These are phyloP conservation scores for Dipodomys stephensi DNA, from an alignment of 2,113 vertebrate species.

Conservation along the genomic window DNA sequence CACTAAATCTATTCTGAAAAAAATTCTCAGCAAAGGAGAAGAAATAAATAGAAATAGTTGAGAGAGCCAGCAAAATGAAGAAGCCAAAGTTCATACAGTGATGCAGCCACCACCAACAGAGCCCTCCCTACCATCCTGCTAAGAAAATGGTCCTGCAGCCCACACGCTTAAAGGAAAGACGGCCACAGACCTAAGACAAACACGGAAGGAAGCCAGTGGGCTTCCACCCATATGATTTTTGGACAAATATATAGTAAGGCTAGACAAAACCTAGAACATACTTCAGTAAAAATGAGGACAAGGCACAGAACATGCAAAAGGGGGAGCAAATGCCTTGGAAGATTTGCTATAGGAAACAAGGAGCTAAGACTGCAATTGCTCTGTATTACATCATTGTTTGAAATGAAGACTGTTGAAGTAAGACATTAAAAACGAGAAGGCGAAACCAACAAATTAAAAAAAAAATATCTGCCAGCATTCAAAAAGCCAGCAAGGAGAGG, in stretches of 20 bases:
- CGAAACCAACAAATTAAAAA: not conserved
- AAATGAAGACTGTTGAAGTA: slow-evolving; percentile 28
- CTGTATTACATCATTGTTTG: not conserved
- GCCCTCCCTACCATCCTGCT: not conserved
- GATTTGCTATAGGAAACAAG: slow-evolving; percentile 54
- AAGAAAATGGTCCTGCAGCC: not conserved
- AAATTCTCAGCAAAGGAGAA: not conserved
- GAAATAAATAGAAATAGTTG: not conserved
- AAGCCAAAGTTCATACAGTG: not conserved
- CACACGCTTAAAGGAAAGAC: slow-evolving; percentile 34
- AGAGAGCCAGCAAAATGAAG: slow-evolving; percentile 5
- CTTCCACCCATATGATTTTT: slow-evolving; percentile 63
- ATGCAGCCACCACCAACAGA: not conserved
- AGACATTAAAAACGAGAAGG: slow-evolving; percentile 3
- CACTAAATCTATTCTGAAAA: not conserved
- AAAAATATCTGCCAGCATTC: not conserved
- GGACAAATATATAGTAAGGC: slow-evolving; percentile 29
- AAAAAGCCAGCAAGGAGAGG: not conserved
- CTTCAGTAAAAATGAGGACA: slow-evolving; percentile 47
- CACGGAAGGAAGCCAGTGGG: slow-evolving; percentile 51
- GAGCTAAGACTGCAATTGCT: not conserved
- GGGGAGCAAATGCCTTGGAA: not conserved
- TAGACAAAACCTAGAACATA: slow-evolving; percentile 53
- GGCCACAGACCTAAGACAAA: slow-evolving; percentile 46
- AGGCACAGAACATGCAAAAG: slow-evolving; percentile 26